phyloP scores from a whole-genome alignment of 2,113 vertebrate genomes.

The Nerophis ophidion region DNA sequence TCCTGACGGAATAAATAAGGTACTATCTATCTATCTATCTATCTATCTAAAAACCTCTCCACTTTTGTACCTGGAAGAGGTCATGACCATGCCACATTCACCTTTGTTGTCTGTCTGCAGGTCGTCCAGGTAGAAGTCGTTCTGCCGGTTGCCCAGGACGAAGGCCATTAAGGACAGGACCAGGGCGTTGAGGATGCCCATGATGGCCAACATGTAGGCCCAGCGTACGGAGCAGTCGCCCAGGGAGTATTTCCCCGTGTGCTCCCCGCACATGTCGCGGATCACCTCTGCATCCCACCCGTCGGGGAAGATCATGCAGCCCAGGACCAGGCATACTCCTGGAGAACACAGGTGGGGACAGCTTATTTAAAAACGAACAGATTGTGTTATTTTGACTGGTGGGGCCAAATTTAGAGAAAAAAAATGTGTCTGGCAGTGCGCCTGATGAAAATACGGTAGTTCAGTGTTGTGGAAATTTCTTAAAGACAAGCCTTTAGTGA shows the following conservation, averaged over 20 bases:
- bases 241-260: constrained; percentile 90
- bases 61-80: too few relatives aligned
- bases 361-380: too few relatives aligned
- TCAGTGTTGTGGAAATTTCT: too few relatives aligned
- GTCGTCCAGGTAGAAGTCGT: constrained; percentile 91
- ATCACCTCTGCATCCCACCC: constrained; percentile 96
- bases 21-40: too few relatives aligned
- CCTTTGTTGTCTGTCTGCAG: constrained; percentile 94
- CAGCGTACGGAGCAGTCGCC: constrained; percentile 93
- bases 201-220: constrained; percentile 95
- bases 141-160: constrained; percentile 94
- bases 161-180: constrained; percentile 96
- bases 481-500: too few relatives aligned
- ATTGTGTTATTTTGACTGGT: too few relatives aligned
- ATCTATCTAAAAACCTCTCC: too few relatives aligned
- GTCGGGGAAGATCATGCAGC: constrained; percentile 96
- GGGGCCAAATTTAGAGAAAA: too few relatives aligned
- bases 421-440: too few relatives aligned
- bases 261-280: constrained; percentile 92
- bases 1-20: too few relatives aligned
- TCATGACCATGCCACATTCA: constrained; percentile 25
- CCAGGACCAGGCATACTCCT: constrained; percentile 94
- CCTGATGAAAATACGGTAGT: too few relatives aligned
- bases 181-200: constrained; percentile 93
- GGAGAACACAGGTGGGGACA: constrained; percentile 10